Evolutionary conservation across 92 coral and sea anemone species (phyloP), one percentile per base, ranked within the genome.

Genomic region (Pocillopora meandrina): DNA sequence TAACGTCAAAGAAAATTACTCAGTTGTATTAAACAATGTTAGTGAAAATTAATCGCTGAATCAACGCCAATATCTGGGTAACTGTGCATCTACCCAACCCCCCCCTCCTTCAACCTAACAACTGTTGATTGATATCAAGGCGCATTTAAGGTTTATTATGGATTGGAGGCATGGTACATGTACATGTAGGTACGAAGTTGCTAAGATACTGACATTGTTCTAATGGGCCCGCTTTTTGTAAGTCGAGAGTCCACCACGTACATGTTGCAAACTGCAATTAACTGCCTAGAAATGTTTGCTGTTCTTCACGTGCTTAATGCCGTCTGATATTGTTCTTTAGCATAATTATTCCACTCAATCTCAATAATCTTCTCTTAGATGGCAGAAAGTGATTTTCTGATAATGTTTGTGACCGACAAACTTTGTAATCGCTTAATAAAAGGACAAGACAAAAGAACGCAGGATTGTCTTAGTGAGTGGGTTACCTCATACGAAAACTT

Each of bases 191-290:
- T 63, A 63, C 67, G 67, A 11, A 10, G 67, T 63, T 63, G 67
- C 17, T 63, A 26, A 26, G 31, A 26, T 26, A 26, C 31, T 26
- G 31, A 26, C 31, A 26, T 26, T 26, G 31, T 26, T 26, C 31
- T 26, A 26, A 26, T 26, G 31, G 31, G 31, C 31, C 31, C 1
- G 67, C 67, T 63, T 16, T 63, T 63, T 63, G 15, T 63, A 10
- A 13, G 67, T 63, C 21, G 67, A 63, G 67, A 63, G 67, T 63
- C 17, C 67, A 63, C 67, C 67, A 63, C 67, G 67, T 14, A 63
- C 67, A 63, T 63, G 67, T 63, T 63, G 67, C 2, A 63, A 63
- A 10, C 67, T 63, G 21, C 67, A 63, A 63, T 11, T 63, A 63
- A 63, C 67, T 63, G 67, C 67, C 67, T 63, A 63, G 67, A 63